These are phyloP conservation scores for Aphelinus certus DNA, from an alignment of 1,140 invertebrate species.

Conservation along the genomic window DNA sequence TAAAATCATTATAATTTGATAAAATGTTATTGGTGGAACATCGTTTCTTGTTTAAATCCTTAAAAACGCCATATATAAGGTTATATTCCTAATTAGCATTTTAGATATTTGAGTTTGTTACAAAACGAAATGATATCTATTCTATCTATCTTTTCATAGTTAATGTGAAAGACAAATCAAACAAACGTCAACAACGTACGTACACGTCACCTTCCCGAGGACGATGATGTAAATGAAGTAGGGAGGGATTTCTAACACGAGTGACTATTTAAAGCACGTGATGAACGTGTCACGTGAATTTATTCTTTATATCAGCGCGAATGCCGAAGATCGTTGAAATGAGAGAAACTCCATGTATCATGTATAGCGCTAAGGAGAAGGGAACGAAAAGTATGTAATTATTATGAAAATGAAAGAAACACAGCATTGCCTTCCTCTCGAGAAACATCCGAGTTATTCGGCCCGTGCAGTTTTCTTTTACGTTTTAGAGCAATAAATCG, in stretches of 20 bases:
- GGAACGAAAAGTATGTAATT: constrained; percentile 39
- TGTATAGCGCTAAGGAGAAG: constrained; percentile 36
- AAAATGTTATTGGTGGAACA: too few relatives aligned
- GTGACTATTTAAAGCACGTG: constrained; percentile 10
- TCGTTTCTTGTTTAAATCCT: too few relatives aligned
- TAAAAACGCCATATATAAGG: too few relatives aligned
- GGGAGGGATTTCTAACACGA: constrained; percentile 7
- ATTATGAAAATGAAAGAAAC: constrained; percentile 47
- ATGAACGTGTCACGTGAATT: constrained; percentile 29
- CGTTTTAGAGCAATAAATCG: constrained; percentile 62
- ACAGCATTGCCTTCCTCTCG: constrained; percentile 63
- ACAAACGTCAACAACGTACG: background rate
- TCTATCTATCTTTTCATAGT: too few relatives aligned
- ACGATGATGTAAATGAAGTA: constrained; percentile 1
- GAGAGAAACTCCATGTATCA: constrained; percentile 21
- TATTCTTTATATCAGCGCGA: constrained; percentile 11
- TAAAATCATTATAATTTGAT: too few relatives aligned
- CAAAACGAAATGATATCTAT: too few relatives aligned
- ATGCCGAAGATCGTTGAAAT: background rate
- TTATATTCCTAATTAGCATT: too few relatives aligned
- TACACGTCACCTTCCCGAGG: background rate
- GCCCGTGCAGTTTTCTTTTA: constrained; percentile 54
- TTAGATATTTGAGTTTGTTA: too few relatives aligned
- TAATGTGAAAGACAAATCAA: background rate
- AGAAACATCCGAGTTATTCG: constrained; percentile 48